Evolutionary conservation across 1,140 invertebrate genomes (phyloP).

Genomic region (Diprion similis): DNA sequence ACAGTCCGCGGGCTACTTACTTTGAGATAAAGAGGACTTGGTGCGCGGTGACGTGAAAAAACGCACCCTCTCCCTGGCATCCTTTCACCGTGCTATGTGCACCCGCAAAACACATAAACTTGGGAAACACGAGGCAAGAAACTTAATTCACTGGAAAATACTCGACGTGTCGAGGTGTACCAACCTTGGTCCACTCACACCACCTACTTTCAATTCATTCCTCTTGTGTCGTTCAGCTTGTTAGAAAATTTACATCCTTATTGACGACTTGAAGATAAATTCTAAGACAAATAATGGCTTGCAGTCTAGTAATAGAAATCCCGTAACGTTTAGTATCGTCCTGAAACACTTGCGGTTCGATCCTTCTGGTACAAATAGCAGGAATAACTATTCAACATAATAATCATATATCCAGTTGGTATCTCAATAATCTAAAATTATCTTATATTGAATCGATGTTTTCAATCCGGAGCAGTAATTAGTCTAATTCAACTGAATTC

Average conservation of each 20-base stretch:
- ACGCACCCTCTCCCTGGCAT: slow-evolving; percentile 28
- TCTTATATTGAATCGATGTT: no score
- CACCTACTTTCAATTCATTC: background rate
- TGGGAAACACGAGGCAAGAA: slow-evolving; percentile 43
- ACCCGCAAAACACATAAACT: slow-evolving; percentile 45
- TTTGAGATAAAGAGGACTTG: slow-evolving; percentile 26
- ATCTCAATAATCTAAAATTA: no score
- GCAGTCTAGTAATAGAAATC: no score
- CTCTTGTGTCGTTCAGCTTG: background rate
- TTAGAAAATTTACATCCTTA: background rate
- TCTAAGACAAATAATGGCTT: background rate
- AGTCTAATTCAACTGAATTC: no score
- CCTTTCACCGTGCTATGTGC: background rate
- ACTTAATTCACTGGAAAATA: slow-evolving; percentile 49
- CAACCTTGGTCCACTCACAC: background rate
- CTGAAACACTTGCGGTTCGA: no score
- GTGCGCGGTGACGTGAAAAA: slow-evolving; percentile 44
- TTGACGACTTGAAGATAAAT: background rate
- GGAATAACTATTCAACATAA: no score
- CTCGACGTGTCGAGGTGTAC: slow-evolving; percentile 29
- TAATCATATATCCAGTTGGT: no score
- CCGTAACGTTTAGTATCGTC: no score
- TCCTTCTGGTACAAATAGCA: no score
- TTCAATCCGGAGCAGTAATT: no score
- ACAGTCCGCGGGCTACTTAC: slow-evolving; percentile 4